These are phyloP conservation scores for Periphyllus acericola DNA, from an alignment of 2,888 invertebrate genomes.

Conservation along the genomic window DNA sequence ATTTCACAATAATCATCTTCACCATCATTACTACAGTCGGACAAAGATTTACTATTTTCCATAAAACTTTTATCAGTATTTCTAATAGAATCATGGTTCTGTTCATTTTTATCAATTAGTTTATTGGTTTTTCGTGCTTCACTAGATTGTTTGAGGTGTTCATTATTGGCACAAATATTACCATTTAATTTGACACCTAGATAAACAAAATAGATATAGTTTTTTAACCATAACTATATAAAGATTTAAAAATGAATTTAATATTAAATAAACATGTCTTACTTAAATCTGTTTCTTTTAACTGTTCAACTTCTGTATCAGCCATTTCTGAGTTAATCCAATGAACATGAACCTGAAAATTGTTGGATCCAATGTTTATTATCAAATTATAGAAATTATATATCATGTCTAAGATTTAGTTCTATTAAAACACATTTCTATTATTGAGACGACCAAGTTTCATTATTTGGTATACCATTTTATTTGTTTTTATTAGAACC, in stretches of 20 bases:
- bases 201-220: constrained; percentile 61
- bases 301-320: constrained; percentile 40
- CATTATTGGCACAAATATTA: constrained; percentile 64
- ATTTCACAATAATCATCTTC: constrained; percentile 65
- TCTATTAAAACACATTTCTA: no score
- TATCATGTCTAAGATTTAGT: no score
- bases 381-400: no score
- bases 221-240: neutral
- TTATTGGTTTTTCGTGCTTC: constrained; percentile 64
- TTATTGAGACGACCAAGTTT: no score
- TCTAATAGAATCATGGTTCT: constrained; percentile 65
- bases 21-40: constrained; percentile 65
- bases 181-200: constrained; percentile 64
- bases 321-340: constrained; percentile 19
- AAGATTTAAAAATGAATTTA: neutral
- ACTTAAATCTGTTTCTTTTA: constrained; percentile 55
- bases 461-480: no score
- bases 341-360: constrained; percentile 17
- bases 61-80: constrained; percentile 64
- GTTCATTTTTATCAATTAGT: constrained; percentile 64
- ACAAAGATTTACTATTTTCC: constrained; percentile 62
- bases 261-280: neutral
- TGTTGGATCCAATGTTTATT: neutral
- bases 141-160: constrained; percentile 34
- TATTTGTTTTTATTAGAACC: no score